Evolutionary conservation across 2,113 vertebrate species (phyloP).

Genomic region (Cochlearius cochlearius): DNA sequence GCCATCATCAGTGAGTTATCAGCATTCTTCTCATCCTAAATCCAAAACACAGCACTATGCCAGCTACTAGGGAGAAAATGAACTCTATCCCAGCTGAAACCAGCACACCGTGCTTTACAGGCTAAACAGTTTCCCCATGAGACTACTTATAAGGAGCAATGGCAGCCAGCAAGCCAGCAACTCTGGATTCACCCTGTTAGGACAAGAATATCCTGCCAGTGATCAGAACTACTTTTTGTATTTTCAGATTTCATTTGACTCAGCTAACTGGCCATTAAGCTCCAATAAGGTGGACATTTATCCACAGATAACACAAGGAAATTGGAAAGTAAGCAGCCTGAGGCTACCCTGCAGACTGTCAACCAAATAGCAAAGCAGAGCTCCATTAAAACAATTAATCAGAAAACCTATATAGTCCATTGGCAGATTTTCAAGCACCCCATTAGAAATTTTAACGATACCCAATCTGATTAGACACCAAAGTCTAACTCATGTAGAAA

Average conservation of each 20-base stretch:
- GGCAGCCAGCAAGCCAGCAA: background rate
- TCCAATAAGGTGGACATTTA: constrained; percentile 24
- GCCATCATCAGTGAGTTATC: too few relatives aligned
- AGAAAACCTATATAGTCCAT: background rate
- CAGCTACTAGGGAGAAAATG: too few relatives aligned
- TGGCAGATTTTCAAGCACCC: constrained; percentile 49
- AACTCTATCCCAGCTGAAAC: too few relatives aligned
- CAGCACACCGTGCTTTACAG: background rate
- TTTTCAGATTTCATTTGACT: constrained; percentile 50
- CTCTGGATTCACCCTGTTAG: background rate
- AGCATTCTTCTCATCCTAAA: too few relatives aligned
- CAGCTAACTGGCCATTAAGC: constrained; percentile 46
- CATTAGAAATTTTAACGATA: constrained; percentile 53
- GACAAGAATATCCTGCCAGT: background rate
- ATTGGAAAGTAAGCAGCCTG: constrained; percentile 42
- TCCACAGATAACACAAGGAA: constrained; percentile 40
- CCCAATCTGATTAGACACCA: background rate
- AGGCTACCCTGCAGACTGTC: constrained; percentile 28
- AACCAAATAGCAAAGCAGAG: constrained; percentile 31
- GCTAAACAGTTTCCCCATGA: background rate
- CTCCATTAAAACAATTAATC: constrained; percentile 55
- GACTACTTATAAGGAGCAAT: background rate
- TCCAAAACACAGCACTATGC: too few relatives aligned
- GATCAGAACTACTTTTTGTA: background rate
- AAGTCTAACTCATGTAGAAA: background rate